Base-by-base conservation (phyloP, 2,888 invertebrate genomes). In the Diadegma fenestrale region DNA sequence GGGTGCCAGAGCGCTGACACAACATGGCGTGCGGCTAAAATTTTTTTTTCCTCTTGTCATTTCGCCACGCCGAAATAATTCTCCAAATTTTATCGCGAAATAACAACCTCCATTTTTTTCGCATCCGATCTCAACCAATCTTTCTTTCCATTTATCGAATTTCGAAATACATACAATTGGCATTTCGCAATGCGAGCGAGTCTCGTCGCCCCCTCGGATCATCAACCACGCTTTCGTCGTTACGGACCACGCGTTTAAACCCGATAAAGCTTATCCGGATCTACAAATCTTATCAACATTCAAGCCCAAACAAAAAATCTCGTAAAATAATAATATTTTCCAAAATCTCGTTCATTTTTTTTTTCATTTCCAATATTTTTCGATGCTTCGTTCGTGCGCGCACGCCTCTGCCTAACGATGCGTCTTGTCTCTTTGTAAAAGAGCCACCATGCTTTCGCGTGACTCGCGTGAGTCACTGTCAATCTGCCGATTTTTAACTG, bases 11-110 rank as follows among this genome's bases (percentile, higher is more conserved):
- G 58, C 58, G 58, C 92, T 95, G 95, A 95, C 95, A 95, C 95
- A 95, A 95, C 95, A 95, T 95, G 95, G 95, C 95, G 95, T 94
- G 93, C 90, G 89, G 89, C 91, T 87, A 85, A 66, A 75, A 63
- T 87, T 86, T 92, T 91, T 92, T 54, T 54, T 41, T 22, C 54
- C 41, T 68, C 14, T 68, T 54, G 92, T 91, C 91, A 90, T 91
- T 91, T 90, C 89, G 89, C 83, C 71, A 76, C 76, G 75, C 72
- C 68, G 68, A 79, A 58, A 51, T 33, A 30, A 30, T 7, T 22
- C 41, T 68, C 2, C 8, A 45, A 22, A 33, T 37, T 63, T 14
- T 58, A 14, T 26, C 26, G 12, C 26, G 14, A 58, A 26, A 12
- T 14, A 26, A 61, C 43, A 63, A 17, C 33, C 12, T 58, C 58